phyloP scores from a whole-genome alignment of 2,888 invertebrate genomes.

The Thelaira solivaga region DNA sequence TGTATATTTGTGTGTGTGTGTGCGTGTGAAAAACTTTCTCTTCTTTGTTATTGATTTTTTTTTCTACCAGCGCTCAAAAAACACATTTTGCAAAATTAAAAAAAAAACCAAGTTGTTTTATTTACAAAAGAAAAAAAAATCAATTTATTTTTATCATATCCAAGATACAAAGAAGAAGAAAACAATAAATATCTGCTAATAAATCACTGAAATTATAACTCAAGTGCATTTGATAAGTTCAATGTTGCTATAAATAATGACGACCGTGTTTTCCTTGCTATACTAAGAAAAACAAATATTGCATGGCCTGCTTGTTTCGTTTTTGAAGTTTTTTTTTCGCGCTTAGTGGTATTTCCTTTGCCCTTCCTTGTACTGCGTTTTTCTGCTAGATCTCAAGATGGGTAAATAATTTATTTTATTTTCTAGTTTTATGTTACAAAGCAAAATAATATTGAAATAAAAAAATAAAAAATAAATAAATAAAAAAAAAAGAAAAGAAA shows the following conservation, averaged over 20 bases:
- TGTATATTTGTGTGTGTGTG: too few relatives aligned
- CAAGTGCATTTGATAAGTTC: constrained; percentile 47
- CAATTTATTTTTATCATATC: too few relatives aligned
- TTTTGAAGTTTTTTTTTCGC: constrained; percentile 7
- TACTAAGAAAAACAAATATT: background rate
- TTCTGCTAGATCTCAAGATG: background rate
- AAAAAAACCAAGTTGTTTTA: too few relatives aligned
- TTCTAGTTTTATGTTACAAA: constrained; percentile 1
- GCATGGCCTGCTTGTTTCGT: constrained; percentile 16
- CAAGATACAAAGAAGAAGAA: too few relatives aligned
- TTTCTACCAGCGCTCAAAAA: background rate
- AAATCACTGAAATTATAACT: background rate
- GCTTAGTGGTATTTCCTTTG: background rate
- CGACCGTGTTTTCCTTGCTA: constrained; percentile 2
- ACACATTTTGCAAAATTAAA: too few relatives aligned
- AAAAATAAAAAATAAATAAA: background rate
- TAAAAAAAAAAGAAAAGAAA: background rate
- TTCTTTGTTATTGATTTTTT: constrained; percentile 33
- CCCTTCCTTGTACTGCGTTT: background rate
- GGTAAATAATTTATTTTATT: constrained; percentile 38
- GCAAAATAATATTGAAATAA: background rate
- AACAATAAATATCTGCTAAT: constrained; percentile 7
- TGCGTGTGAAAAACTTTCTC: constrained; percentile 4
- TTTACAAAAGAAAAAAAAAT: too few relatives aligned
- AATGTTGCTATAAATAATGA: constrained; percentile 26